Evolutionary conservation across 2,797 vertebrate species (phyloP).

Genomic region (Iguana delicatissima): DNA sequence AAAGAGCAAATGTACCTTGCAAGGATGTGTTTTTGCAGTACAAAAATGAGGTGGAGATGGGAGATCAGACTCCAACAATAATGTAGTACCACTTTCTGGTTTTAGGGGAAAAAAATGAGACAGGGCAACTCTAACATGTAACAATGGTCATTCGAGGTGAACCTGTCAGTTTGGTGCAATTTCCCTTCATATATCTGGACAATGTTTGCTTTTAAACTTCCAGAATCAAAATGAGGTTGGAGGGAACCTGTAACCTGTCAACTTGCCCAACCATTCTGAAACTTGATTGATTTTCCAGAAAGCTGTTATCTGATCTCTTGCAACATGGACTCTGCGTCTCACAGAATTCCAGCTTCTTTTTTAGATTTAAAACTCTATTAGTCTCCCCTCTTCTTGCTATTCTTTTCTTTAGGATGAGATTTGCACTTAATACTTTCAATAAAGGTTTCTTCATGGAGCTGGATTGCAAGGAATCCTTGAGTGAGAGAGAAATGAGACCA

Average conservation of each 20-base stretch:
- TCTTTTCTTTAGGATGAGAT: background rate
- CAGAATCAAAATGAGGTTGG: background rate
- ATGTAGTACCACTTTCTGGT: constrained; percentile 40
- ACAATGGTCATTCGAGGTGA: background rate
- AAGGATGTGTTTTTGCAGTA: constrained; percentile 62
- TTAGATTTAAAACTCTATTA: background rate
- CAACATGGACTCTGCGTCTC: background rate
- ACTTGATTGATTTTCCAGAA: background rate
- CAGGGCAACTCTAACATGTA: no score
- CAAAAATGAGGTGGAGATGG: constrained; percentile 44
- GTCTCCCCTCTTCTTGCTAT: background rate
- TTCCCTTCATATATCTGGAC: background rate
- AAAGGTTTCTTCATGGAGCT: background rate
- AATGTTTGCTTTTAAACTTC: background rate
- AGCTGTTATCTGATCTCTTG: background rate
- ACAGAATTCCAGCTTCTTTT: background rate
- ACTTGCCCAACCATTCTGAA: background rate
- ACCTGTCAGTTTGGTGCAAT: background rate
- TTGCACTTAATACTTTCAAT: background rate
- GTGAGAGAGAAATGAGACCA: background rate
- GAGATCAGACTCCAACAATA: constrained; percentile 55
- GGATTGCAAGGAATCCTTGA: background rate
- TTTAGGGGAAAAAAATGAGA: background rate
- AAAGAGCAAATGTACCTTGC: constrained; percentile 39
- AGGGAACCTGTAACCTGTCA: background rate